These are phyloP conservation scores for Galagoides demidoff DNA, from an alignment of 2,797 vertebrate species.

Conservation along the genomic window DNA sequence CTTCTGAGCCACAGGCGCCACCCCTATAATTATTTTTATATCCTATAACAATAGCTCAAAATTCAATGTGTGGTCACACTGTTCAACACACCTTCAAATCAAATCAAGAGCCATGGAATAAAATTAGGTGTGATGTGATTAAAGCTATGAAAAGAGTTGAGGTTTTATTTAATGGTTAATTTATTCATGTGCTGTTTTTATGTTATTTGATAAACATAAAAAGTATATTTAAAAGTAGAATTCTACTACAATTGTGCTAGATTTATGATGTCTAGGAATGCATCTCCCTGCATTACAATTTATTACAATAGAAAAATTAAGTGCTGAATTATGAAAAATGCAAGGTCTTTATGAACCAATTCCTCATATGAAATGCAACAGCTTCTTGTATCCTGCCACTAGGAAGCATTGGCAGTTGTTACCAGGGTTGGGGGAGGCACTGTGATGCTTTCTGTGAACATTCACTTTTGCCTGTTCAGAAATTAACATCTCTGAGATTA, in stretches of 20 bases:
- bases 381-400: neutral
- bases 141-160: conserved; percentile 49
- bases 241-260: conserved; percentile 29
- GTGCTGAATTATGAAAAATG: conserved; percentile 65
- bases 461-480: neutral
- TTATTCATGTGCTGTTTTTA: conserved; percentile 66
- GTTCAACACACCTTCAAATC: conserved; percentile 11
- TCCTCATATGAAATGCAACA: conserved; percentile 52
- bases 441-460: neutral
- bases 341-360: conserved; percentile 61
- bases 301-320: conserved; percentile 69
- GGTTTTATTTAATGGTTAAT: conserved; percentile 48
- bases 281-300: conserved; percentile 40
- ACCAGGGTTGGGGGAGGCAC: neutral
- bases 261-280: conserved; percentile 61
- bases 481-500: neutral
- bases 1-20: too few species aligned
- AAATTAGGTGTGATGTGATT: conserved; percentile 51
- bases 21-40: conserved; percentile 39
- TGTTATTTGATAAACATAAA: conserved; percentile 65
- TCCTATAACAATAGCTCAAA: conserved; percentile 29
- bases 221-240: conserved; percentile 68
- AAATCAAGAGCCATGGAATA: conserved; percentile 43
- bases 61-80: neutral
- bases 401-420: neutral